Base-by-base conservation (phyloP, 2,797 vertebrate genomes). In the Melopsittacus undulatus region DNA sequence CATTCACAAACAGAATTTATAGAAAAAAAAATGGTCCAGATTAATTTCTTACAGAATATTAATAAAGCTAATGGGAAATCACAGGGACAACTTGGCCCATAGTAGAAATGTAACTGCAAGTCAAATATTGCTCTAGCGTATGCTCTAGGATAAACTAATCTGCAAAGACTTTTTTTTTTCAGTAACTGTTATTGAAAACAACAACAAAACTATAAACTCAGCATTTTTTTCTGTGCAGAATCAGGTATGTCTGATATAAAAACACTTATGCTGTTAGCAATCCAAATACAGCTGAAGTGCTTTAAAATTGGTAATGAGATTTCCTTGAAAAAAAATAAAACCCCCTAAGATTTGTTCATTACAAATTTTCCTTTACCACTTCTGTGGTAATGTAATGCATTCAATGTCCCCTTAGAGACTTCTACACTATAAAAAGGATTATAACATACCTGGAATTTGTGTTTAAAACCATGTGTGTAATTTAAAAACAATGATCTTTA, bases 391-490 rank as follows among this genome's bases (percentile, higher is more conserved):
- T 43, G 15, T 38, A 73, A 75, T 6, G 13, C 18, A 75, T 81
- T 68, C 32, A 48, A 1, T 57, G 6, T 73, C 42, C 64, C 23
- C 18, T 72, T 36, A 78, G 54, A 43, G 20, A 83, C 13, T 69
- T 87, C 48, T 52, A 7, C 3, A 14, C 8, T 43, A 4, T 29
- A 38, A 87, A 87, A 15, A 90, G 2, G 14, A 52, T 49, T 49
- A 14, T 30, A 93, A 54, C 9, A 74, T 0, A 1, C 7, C 7
- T n/a, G 32, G 15, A 10, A 15, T n/a, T 5, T 38, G 7, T 75
- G 26, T 45, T 81, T 85, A 43, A 87, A 95, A 73, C 3, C 22
- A 9, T 6, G 9, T 14, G 8, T 22, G 10, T 16, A 42, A 78
- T 3, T 54, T 56, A 38, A 29, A 59, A 54, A 1, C 3, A 48